Conservation (phyloP, 1,140 invertebrate genomes). For the Tenebrio molitor region DNA sequence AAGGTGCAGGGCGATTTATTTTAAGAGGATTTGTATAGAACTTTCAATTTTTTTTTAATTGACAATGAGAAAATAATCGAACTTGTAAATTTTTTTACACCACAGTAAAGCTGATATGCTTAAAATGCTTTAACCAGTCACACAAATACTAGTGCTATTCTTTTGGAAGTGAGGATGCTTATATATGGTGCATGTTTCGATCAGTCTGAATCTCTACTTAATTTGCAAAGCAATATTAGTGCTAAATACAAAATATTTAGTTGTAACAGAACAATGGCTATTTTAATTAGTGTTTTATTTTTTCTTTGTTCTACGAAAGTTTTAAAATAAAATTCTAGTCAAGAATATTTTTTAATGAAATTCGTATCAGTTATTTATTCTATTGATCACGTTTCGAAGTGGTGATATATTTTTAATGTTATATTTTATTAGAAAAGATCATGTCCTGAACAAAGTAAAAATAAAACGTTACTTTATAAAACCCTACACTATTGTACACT, state of each 20-base stretch:
- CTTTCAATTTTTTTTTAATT: neutral
- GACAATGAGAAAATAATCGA: neutral
- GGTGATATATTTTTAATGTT: neutral
- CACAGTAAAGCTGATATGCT: constrained; percentile 34
- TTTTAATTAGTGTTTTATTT: constrained; percentile 15
- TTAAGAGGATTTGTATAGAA: too few relatives aligned
- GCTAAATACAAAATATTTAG: constrained; percentile 22
- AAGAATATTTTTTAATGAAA: constrained; percentile 1
- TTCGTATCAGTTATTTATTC: neutral
- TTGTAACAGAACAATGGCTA: neutral
- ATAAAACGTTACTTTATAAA: neutral
- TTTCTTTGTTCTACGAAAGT: constrained; percentile 14
- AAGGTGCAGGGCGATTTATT: too few relatives aligned
- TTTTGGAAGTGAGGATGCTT: constrained; percentile 31
- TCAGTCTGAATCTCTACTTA: constrained; percentile 39
- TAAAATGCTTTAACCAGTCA: constrained; percentile 52
- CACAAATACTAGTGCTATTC: constrained; percentile 51
- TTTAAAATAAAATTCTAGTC: constrained; percentile 42
- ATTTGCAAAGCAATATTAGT: constrained; percentile 21
- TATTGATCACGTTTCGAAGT: constrained; percentile 17
- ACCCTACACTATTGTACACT: constrained; percentile 1
- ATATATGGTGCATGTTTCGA: constrained; percentile 1
- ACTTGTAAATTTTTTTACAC: constrained; percentile 37
- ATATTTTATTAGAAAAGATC: too few relatives aligned
- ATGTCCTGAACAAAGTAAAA: neutral